Evolutionary conservation across 2,113 vertebrate species (phyloP).

Genomic region (Oplegnathus fasciatus): DNA sequence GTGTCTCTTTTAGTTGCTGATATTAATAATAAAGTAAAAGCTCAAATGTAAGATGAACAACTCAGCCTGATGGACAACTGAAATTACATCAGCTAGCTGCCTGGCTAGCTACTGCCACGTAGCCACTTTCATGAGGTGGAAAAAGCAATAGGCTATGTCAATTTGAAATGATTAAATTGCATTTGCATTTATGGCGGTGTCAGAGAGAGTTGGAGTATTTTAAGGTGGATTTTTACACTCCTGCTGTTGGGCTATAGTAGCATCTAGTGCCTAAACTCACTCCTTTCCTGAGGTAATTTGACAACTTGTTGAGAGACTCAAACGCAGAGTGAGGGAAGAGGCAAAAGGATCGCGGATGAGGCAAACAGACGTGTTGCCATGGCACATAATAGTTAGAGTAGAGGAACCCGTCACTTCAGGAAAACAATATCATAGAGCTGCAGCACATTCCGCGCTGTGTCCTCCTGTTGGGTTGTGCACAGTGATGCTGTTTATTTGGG

Average conservation of each 20-base stretch:
- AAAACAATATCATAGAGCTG: slow-evolving; percentile 62
- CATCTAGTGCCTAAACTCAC: slow-evolving; percentile 4
- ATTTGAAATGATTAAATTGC: neutral
- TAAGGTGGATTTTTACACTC: neutral
- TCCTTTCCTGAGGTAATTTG: slow-evolving; percentile 48
- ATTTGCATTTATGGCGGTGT: neutral
- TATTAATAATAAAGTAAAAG: neutral
- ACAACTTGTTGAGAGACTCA: slow-evolving; percentile 41
- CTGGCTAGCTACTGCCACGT: neutral
- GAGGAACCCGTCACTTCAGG: slow-evolving; percentile 50
- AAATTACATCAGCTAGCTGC: neutral
- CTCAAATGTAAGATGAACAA: neutral
- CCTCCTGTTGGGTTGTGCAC: slow-evolving; percentile 31
- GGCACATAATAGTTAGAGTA: slow-evolving; percentile 47
- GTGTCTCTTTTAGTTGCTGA: neutral
- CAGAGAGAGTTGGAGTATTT: neutral
- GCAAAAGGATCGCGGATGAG: slow-evolving; percentile 43
- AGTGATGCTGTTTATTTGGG: slow-evolving; percentile 62
- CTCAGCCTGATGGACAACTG: neutral
- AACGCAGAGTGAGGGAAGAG: slow-evolving; percentile 18
- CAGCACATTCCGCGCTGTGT: slow-evolving; percentile 28
- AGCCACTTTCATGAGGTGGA: neutral
- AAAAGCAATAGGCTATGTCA: neutral
- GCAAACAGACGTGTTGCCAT: slow-evolving; percentile 65
- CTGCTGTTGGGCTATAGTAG: slow-evolving; percentile 21